Evolutionary conservation across 2,113 vertebrate species (phyloP), one percentile per base, ranked within the genome.

Genomic region (Zosterops pallidus): DNA sequence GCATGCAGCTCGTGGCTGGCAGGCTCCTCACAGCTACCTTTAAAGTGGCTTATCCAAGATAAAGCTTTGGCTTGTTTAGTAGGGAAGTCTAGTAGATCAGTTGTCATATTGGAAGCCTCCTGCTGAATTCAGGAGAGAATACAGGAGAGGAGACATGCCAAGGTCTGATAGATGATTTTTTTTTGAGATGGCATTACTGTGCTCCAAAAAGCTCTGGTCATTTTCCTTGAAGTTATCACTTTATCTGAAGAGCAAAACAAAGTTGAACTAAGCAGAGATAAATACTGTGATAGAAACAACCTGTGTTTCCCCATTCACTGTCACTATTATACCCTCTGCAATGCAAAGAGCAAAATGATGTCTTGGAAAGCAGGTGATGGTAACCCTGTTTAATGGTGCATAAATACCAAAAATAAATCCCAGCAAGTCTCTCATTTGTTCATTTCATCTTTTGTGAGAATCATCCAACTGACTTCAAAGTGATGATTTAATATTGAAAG

Each of bases 1-100:
- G 95, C 97, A 97, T 97, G 96, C 96, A 97, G 93, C 89, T 97
- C 91, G 50, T 95, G 95, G 92, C 91, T 97, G 93, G 93, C 96
- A 97, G 95, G 82, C 87, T 96, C 57, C 96, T 97, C 87, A 86
- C 92, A 94, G 93, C 76, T 97, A 94, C 94, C 94, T 97, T 97
- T 97, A 96, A 96, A 95, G 93, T 90, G 89, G 82, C 86, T 96
- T 95, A 94, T 96, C 89, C 93, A 82, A 42, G 94, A 94, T 94
- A 95, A 95, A 96, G 63, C 95, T 83, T 79, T 70, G 89, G 77
- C 89, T 96, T 88, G 92, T 96, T 96, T 94, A 90, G 92, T 94
- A 95, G 95, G 94, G 91, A 96, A 94, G 93, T 88, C 95, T 89
- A 35, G 94, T 91, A 92, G 91, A 97, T 97, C 93, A 95, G 86